Base-by-base conservation (phyloP, 2,888 invertebrate genomes). In the Brenthis ino region DNA sequence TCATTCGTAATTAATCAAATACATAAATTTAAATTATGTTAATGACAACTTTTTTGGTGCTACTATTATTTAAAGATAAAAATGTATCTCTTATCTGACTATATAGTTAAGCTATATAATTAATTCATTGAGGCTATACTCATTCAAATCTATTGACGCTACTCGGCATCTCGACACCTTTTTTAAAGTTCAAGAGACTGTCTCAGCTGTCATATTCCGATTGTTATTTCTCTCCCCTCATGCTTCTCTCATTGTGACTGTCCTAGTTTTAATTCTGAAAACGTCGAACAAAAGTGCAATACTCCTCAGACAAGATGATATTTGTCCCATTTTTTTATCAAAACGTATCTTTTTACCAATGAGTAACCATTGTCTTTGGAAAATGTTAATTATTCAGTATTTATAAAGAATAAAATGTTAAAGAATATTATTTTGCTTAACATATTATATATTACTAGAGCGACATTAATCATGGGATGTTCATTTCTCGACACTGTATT, bases 251-350 rank as follows among this genome's bases (percentile, higher is more conserved):
- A 88, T 89, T 89, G 88, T 87, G 77, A 83, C 79, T 87, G 86
- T 79, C 84, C 88, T 86, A 86, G 83, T 90, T 91, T 91, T 90
- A 88, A 89, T 89, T 91, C 91, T 87, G 83, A 86, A 88, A 88
- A 87, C 85, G 85, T 86, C 85, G 85, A 86, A 89, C 86, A 89
- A 85, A 87, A 86, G 84, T 84, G 89, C 89, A 89, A 88, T 89
- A 85, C 84, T 79, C 76, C 56, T 80, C 80, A 82, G 85, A 86
- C 50, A 50, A 50, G 33, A 50, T 50, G 12, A 33, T 50, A 60
- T 60, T 60, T 48, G 28, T 28, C 24, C 47, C 11, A 58, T 48
- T 60, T 60, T 20, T 50, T 48, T 50, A 50, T 50, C 28, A 60
- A 60, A 60, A 50, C 16, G 50, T 60, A 33, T 60, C 50, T 60